Percentiles rank a stretch among this genome's conserved stretches.
Evolutionary conservation across 2,797 vertebrate genomes (phyloP).

Genomic region (Spea hammondii): DNA sequence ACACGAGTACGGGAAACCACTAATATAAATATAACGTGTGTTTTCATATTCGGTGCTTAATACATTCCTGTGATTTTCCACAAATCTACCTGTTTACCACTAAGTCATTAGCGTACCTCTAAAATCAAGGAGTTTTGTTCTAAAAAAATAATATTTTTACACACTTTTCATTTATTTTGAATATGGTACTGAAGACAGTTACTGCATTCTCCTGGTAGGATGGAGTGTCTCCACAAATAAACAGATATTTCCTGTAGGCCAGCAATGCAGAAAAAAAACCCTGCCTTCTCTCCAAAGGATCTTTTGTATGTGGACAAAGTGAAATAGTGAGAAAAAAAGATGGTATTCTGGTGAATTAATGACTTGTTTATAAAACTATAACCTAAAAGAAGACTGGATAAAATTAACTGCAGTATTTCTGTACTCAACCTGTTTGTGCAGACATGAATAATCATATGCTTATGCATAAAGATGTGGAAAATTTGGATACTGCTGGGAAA

Average conservation of each 20-base stretch:
- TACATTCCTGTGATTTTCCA: constrained; percentile 41
- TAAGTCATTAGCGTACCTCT: neutral
- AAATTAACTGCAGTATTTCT: neutral
- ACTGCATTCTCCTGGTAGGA: constrained; percentile 35
- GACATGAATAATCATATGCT: neutral
- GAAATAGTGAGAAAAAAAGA: neutral
- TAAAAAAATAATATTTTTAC: constrained; percentile 5
- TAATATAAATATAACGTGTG: neutral
- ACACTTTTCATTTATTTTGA: constrained; percentile 21
- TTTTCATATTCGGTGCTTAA: neutral
- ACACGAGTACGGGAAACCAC: neutral
- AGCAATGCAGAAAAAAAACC: neutral
- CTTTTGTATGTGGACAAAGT: constrained; percentile 18
- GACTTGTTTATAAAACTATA: neutral
- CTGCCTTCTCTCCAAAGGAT: constrained; percentile 4
- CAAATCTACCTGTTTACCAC: neutral
- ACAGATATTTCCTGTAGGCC: constrained; percentile 45
- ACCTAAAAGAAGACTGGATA: neutral
- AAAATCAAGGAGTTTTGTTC: constrained; percentile 23
- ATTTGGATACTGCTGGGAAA: too few relatives aligned
- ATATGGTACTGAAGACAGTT: constrained; percentile 13
- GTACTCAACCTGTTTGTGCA: neutral
- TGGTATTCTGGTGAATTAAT: constrained; percentile 10
- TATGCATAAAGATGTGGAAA: too few relatives aligned
- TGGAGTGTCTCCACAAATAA: constrained; percentile 35